phyloP scores from a whole-genome alignment of 2,797 vertebrate species.

The Spinus olivaceus region DNA sequence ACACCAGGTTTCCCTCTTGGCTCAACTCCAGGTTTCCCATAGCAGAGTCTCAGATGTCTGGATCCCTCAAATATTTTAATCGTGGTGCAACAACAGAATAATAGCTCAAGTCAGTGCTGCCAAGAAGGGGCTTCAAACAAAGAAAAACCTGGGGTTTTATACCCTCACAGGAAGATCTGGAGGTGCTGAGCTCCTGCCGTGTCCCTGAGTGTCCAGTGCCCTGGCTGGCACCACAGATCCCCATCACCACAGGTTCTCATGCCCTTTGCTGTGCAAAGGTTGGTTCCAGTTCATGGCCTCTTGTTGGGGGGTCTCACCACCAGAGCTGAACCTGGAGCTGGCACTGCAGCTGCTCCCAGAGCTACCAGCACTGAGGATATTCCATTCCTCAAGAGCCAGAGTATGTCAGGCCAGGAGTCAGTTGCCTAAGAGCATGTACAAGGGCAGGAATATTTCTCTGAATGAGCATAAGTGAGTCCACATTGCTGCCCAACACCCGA shows the following conservation, averaged over 20 bases:
- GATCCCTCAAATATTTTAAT: not conserved
- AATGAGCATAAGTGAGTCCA: not conserved
- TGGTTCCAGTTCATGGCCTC: not conserved
- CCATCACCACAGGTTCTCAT: fast-evolving
- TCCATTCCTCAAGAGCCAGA: not conserved
- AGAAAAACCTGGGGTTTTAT: not conserved
- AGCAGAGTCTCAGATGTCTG: not conserved
- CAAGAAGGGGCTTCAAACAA: not conserved
- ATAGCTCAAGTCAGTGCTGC: fast-evolving
- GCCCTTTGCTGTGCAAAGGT: not conserved
- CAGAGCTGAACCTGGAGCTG: fast-evolving
- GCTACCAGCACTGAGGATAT: fast-evolving
- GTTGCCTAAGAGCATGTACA: not conserved
- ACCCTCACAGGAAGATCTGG: not conserved
- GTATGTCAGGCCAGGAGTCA: not conserved
- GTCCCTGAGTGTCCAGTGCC: fast-evolving
- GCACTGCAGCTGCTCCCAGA: not conserved
- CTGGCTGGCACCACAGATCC: not conserved
- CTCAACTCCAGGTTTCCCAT: not conserved
- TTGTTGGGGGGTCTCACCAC: not conserved
- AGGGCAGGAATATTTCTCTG: not conserved
- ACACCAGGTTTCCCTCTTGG: not conserved
- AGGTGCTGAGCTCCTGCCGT: fast-evolving
- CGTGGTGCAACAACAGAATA: not conserved
- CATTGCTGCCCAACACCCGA: not conserved